Conservation (phyloP, 2,113 vertebrate genomes). For the Triplophysa siluroides region DNA sequence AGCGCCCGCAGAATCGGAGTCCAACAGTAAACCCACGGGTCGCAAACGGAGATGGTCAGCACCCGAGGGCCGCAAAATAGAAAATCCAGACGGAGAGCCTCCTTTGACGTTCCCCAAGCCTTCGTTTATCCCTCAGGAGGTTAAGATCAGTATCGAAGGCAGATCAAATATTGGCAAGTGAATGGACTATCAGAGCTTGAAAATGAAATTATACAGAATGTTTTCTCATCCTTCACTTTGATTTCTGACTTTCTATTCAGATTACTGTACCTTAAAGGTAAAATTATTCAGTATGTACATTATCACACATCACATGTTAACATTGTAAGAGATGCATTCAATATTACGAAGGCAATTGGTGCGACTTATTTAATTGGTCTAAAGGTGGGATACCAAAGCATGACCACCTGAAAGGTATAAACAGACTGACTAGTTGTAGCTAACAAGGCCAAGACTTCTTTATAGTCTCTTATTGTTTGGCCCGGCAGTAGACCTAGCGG, state of each 20-base stretch:
- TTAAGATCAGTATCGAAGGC: constrained; percentile 99
- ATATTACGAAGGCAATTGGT: constrained; percentile 82
- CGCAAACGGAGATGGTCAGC: constrained; percentile 98
- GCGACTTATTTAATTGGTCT: constrained; percentile 74
- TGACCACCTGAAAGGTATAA: constrained; percentile 45
- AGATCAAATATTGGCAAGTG: constrained; percentile 96
- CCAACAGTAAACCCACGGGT: constrained; percentile 76
- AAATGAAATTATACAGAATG: constrained; percentile 46
- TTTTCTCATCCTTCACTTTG: constrained; percentile 3
- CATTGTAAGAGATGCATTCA: constrained; percentile 83
- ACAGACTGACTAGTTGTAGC: neutral
- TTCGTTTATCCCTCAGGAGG: constrained; percentile 96
- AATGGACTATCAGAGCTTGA: constrained; percentile 67
- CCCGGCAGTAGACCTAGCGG: neutral
- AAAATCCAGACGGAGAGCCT: constrained; percentile 91
- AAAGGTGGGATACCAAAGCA: constrained; percentile 60
- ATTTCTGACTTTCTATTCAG: constrained; percentile 72
- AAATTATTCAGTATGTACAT: constrained; percentile 88
- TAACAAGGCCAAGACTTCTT: constrained; percentile 3
- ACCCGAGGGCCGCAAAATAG: constrained; percentile 92
- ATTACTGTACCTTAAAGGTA: constrained; percentile 92
- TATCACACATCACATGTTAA: constrained; percentile 91
- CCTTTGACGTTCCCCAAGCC: constrained; percentile 94
- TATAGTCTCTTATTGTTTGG: constrained; percentile 12
- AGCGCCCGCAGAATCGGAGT: constrained; percentile 77